These are phyloP conservation scores for Grus americana DNA, from an alignment of 2,113 vertebrate species.

Conservation along the genomic window DNA sequence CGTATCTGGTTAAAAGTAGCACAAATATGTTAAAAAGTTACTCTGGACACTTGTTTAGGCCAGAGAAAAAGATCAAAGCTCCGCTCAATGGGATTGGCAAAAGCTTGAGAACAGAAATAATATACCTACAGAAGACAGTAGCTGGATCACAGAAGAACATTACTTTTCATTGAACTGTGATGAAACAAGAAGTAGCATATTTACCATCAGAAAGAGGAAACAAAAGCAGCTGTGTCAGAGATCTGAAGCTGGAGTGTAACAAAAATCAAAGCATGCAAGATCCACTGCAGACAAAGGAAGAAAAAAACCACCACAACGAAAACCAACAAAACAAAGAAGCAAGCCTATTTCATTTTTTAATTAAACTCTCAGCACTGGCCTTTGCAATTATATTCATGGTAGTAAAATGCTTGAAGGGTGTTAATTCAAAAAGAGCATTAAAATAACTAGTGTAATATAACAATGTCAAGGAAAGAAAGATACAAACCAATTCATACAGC, in stretches of 20 bases:
- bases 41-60: neutral
- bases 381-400: neutral
- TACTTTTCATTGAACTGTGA: neutral
- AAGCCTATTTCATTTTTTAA: neutral
- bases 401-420: neutral
- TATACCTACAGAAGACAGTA: neutral
- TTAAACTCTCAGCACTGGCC: neutral
- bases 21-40: neutral
- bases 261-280: neutral
- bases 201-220: neutral
- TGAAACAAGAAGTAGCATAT: neutral
- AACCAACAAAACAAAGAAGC: neutral
- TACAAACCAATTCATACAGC: neutral
- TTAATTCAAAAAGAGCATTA: neutral
- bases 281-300: neutral
- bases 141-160: neutral
- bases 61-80: neutral
- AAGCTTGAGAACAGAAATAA: neutral
- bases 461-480: neutral
- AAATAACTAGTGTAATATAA: neutral
- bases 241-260: neutral
- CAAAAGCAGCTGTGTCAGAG: neutral
- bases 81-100: neutral
- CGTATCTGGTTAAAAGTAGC: neutral
- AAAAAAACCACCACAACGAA: neutral